Evolutionary conservation across 2,797 vertebrate species (phyloP).

Genomic region (Carcharodon carcharias): DNA sequence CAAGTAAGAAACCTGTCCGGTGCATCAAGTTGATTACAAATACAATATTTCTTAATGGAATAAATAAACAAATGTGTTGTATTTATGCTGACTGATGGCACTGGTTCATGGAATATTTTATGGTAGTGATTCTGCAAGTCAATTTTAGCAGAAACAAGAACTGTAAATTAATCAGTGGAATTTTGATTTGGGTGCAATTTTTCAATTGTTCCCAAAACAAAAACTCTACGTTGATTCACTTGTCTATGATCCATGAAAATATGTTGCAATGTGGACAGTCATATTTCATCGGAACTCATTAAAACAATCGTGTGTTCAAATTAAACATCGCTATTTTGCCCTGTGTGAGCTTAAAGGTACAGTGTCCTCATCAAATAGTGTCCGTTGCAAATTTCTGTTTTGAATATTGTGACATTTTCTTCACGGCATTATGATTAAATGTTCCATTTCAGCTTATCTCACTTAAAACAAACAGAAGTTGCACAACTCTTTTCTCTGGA

Average conservation of each 20-base stretch:
- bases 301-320: not conserved
- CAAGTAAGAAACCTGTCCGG: no score
- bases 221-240: not conserved
- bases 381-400: not conserved
- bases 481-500: not conserved
- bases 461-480: not conserved
- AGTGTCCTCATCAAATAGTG: not conserved
- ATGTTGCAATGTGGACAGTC: not conserved
- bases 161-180: not conserved
- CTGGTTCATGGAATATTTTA: not conserved
- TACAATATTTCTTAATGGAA: no score
- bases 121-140: not conserved
- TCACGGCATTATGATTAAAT: not conserved
- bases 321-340: not conserved
- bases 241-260: not conserved
- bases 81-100: no score
- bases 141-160: not conserved
- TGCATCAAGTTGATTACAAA: no score
- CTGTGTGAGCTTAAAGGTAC: not conserved
- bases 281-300: not conserved
- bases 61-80: no score
- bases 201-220: not conserved
- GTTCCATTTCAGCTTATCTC: not conserved
- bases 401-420: not conserved
- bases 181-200: not conserved